These are phyloP conservation scores for Stegostoma tigrinum DNA, from an alignment of 2,113 vertebrate genomes.

Conservation along the genomic window DNA sequence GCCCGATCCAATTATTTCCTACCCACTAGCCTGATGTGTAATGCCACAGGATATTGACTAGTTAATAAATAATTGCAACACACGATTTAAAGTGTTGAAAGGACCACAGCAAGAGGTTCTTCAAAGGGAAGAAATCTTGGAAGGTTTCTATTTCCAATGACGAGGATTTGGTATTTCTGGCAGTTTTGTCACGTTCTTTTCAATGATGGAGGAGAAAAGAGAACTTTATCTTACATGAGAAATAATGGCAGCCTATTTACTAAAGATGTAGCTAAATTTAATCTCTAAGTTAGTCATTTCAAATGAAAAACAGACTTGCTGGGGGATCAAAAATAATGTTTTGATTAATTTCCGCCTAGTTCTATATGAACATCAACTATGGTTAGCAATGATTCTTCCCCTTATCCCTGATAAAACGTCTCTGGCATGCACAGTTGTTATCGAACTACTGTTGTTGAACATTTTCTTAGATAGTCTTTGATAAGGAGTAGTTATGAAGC, in stretches of 20 bases:
- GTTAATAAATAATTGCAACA: neutral
- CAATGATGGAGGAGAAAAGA: neutral
- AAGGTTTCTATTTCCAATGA: neutral
- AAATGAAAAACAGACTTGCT: neutral
- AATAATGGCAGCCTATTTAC: neutral
- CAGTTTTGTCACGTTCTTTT: neutral
- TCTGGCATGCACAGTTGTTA: neutral
- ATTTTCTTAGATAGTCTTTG: neutral
- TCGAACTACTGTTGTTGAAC: neutral
- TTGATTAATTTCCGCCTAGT: neutral
- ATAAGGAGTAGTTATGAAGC: neutral
- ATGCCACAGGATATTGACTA: neutral
- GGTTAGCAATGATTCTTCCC: neutral
- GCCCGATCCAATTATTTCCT: neutral
- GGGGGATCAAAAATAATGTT: neutral
- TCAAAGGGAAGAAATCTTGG: neutral
- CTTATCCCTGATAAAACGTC: neutral
- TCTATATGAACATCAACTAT: neutral
- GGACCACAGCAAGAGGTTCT: neutral
- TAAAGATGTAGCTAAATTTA: neutral
- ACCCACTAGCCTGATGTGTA: neutral
- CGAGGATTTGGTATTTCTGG: neutral
- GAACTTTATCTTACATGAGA: neutral
- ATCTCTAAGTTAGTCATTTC: neutral
- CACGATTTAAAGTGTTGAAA: neutral